phyloP scores from a whole-genome alignment of 2,888 invertebrate genomes.

The Leptopilina drosophilae region DNA sequence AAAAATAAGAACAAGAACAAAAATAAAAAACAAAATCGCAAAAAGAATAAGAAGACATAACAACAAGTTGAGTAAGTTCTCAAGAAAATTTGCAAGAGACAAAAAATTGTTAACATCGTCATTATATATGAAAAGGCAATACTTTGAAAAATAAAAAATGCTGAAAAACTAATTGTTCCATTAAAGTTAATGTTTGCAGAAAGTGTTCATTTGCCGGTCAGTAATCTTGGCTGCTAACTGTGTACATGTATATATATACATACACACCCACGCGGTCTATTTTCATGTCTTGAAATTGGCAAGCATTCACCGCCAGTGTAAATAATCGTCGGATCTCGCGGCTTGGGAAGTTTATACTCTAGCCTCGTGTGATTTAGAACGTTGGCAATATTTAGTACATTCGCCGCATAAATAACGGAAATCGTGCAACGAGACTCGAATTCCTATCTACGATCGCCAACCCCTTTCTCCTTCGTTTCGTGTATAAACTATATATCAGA shows the following conservation, averaged over 20 bases:
- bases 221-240: slow-evolving; percentile 18
- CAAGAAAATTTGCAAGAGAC: no score
- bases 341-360: slow-evolving; percentile 41
- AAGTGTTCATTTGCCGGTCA: slow-evolving; percentile 35
- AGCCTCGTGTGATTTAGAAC: slow-evolving; percentile 39
- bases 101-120: no score
- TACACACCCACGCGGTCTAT: slow-evolving; percentile 36
- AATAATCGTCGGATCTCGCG: slow-evolving; percentile 40
- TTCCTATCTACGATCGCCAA: slow-evolving; percentile 32
- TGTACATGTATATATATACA: slow-evolving; percentile 14
- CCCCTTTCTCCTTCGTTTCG: neutral
- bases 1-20: no score
- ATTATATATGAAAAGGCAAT: neutral
- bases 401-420: slow-evolving; percentile 40
- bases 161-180: neutral
- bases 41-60: no score
- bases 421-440: slow-evolving; percentile 40
- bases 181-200: slow-evolving; percentile 11
- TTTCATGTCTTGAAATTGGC: slow-evolving; percentile 39
- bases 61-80: no score
- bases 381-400: slow-evolving; percentile 41
- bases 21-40: no score
- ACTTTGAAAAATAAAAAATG: slow-evolving; percentile 12
- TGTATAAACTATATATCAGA: no score
- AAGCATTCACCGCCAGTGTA: slow-evolving; percentile 35